Conservation (phyloP, 2,113 vertebrate species). For the Murina feae region DNA sequence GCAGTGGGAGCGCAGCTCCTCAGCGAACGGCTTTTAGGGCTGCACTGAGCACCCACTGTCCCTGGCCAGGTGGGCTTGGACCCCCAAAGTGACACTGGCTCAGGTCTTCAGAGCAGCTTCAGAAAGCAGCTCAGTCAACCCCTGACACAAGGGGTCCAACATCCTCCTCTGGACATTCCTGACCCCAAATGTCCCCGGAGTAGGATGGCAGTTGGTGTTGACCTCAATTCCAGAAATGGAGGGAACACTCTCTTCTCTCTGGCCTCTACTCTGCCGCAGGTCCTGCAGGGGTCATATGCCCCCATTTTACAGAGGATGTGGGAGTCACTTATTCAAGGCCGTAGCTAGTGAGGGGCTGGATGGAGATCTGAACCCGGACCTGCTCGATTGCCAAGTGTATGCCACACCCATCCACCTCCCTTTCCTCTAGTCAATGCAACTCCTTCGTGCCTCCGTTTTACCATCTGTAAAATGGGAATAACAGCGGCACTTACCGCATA, state of each 20-base stretch:
- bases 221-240: not conserved
- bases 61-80: rapidly evolving
- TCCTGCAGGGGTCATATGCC: not conserved
- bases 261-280: not conserved
- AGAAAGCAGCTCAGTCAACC: not conserved
- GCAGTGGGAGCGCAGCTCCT: not conserved
- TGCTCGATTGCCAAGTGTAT: not conserved
- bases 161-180: not conserved
- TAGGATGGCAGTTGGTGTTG: not conserved
- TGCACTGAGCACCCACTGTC: not conserved
- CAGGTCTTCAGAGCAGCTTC: not conserved
- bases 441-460: not conserved
- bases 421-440: not conserved
- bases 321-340: not conserved
- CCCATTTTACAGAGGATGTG: not conserved
- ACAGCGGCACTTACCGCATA: not conserved
- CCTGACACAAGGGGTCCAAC: not conserved
- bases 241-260: not conserved
- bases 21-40: not conserved
- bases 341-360: not conserved
- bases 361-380: not conserved
- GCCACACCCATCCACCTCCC: not conserved
- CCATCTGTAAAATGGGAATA: not conserved
- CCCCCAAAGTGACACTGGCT: not conserved
- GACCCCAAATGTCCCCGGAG: not conserved